Base-by-base conservation (phyloP, 2,888 invertebrate genomes). In the Athetis lepigone region DNA sequence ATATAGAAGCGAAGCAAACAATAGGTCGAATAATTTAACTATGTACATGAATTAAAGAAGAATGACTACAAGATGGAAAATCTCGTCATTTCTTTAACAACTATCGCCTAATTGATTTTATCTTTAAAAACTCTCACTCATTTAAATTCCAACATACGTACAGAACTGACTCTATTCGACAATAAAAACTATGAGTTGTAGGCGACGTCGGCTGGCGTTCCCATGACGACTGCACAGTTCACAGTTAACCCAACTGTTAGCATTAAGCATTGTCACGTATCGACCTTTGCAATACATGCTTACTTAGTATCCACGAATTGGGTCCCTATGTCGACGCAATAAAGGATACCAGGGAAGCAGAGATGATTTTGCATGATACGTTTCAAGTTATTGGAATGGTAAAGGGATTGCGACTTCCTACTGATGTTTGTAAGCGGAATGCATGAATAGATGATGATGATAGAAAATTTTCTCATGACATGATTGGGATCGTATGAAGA, bases 201-300 rank as follows among this genome's bases (percentile, higher is more conserved):
- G 85, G 81, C 80, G 82, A 79, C 76, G 82, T 81, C 79, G 79
- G 75, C 79, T 84, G 58, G 61, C 36, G 84, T 90, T 90, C 90
- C 89, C 90, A 90, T 90, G 89, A 88, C 88, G 85, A 82, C 79
- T 82, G 77, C 82, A 88, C 87, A 85, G 89, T 90, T 90, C 83
- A 90, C 90, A 88, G 90, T 90, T 90, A 88, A 68, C 78, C 80
- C 84, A 86, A 85, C 87, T 83, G 83, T 84, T 82, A 76, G 77
- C 75, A 79, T 79, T 79, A 70, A 75, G 74, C 78, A 85, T 85
- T 82, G 86, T 83, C 85, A 82, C 79, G 82, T 85, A 84, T 77
- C 77, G 70, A 81, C 75, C 77, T 79, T 75, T 60, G 63, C 80
- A 80, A 80, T 60, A 70, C 57, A 58, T 29, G 25, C 6, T 55